Conservation (phyloP, 1,140 invertebrate species). For the Caerostris extrusa region DNA sequence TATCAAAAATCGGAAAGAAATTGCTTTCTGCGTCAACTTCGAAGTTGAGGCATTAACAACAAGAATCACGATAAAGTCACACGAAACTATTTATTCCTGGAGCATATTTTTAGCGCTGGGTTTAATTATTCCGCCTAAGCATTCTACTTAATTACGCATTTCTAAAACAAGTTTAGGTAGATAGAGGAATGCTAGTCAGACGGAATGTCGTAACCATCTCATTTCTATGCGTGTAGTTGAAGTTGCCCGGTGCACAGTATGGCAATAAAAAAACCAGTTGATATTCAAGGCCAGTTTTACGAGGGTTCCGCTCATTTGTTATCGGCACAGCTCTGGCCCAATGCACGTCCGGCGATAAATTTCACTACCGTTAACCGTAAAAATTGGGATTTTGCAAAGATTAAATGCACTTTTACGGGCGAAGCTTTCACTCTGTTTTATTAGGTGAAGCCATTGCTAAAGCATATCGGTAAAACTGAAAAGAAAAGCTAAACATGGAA, state of each 20-base stretch:
- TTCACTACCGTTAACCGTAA: constrained; percentile 61
- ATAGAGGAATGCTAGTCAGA: neutral
- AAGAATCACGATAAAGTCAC: neutral
- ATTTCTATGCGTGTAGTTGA: constrained; percentile 27
- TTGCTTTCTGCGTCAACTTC: too few relatives aligned
- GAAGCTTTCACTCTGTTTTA: constrained; percentile 47
- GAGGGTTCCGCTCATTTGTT: constrained; percentile 68
- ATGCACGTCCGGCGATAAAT: constrained; percentile 67
- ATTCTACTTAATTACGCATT: constrained; percentile 61
- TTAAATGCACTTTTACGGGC: constrained; percentile 66
- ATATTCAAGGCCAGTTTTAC: constrained; percentile 70
- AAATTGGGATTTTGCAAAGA: constrained; percentile 72
- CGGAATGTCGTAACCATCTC: constrained; percentile 23
- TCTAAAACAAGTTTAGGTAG: constrained; percentile 26
- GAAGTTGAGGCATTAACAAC: neutral
- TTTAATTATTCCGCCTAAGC: constrained; percentile 39
- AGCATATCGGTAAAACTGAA: constrained; percentile 35
- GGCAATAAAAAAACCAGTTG: constrained; percentile 73
- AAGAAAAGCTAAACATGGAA: constrained; percentile 28
- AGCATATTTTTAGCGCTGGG: constrained; percentile 56
- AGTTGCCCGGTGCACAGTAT: constrained; percentile 1
- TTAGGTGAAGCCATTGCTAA: constrained; percentile 37
- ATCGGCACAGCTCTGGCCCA: constrained; percentile 8
- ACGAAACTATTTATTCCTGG: neutral
- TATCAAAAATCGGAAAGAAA: too few relatives aligned